Percentiles rank a stretch among this genome's conserved stretches.
Evolutionary conservation across 2,797 vertebrate species (phyloP).

Genomic region (Eptatretus atami): DNA sequence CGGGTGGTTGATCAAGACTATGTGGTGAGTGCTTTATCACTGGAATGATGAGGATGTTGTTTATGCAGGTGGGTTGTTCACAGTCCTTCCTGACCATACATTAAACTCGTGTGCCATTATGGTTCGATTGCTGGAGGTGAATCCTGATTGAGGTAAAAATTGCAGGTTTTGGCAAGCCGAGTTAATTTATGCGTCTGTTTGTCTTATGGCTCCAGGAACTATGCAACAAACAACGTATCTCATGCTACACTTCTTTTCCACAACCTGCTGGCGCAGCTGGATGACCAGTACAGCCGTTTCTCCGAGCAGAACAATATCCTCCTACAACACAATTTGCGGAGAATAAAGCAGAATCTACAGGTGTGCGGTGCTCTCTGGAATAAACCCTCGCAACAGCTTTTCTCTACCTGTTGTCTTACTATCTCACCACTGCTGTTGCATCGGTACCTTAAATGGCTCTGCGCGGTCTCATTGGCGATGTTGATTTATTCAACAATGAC

Average conservation of each 20-base stretch:
- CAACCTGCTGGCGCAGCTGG: slow-evolving; percentile 49
- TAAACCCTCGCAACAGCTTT: no score
- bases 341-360: slow-evolving; percentile 62
- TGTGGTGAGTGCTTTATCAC: no score
- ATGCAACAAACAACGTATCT: slow-evolving; percentile 43
- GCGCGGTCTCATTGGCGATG: no score
- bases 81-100: background rate
- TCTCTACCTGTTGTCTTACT: no score
- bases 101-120: background rate
- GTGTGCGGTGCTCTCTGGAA: slow-evolving; percentile 15
- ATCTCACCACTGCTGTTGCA: no score
- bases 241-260: slow-evolving; percentile 42
- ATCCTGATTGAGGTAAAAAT: no score
- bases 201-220: slow-evolving; percentile 25
- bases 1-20: no score
- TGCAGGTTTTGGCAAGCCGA: background rate
- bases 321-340: slow-evolving; percentile 67
- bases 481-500: no score
- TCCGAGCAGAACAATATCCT: slow-evolving; percentile 59
- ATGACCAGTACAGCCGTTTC: slow-evolving; percentile 30
- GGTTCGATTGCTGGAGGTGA: no score
- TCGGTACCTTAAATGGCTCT: no score
- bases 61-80: background rate
- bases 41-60: no score
- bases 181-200: slow-evolving; percentile 1